Evolutionary conservation across 1,140 invertebrate genomes (phyloP), one percentile per base, ranked within the genome.

Genomic region (Drosophila mojavensis): DNA sequence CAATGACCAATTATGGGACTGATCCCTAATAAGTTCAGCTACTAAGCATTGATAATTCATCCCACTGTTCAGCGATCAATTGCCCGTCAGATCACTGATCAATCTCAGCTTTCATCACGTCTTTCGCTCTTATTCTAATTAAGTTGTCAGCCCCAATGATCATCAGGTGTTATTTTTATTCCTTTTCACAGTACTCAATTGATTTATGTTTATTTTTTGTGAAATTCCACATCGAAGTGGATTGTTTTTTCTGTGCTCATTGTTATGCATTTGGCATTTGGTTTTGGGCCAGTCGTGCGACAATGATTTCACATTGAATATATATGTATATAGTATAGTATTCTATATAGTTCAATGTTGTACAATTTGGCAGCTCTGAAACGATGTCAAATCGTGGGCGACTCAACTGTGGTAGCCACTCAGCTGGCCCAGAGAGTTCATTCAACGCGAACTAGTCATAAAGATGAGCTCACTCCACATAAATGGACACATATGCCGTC

Each of bases 301-400:
- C 81, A 85, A 68, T 84, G 72, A 63, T 78, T 78, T 79, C 58
- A 55, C 67, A 69, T 65, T 70, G 51, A 79, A 79, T 53, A 17
- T 7, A 45, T 4, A 13, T 11, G 11, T 39, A 39, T 39, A 39
- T 39, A 39, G 51, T 58, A 60, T 71, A 45, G 68, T 58, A 83
- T 89, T 88, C 80, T 83, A 74, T 78, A 45, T 89, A 68, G 83
- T 89, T 89, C 83, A 88, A 75, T 89, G 83, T 54, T 78, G 69
- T 53, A 51, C 66, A 83, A 48, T 73, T 76, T 72, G 68, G 67
- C 67, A 75, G 61, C 61, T 51, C 51, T 5, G 33, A 64, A 85
- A 82, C 63, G 53, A 55, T 81, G 79, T 73, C 62, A 55, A 17
- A 30, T 61, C 55, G 82, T 83, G 76, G 82, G 83, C 65, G 78